Conservation (phyloP, 2,888 invertebrate species). For the Atherix ibis region DNA sequence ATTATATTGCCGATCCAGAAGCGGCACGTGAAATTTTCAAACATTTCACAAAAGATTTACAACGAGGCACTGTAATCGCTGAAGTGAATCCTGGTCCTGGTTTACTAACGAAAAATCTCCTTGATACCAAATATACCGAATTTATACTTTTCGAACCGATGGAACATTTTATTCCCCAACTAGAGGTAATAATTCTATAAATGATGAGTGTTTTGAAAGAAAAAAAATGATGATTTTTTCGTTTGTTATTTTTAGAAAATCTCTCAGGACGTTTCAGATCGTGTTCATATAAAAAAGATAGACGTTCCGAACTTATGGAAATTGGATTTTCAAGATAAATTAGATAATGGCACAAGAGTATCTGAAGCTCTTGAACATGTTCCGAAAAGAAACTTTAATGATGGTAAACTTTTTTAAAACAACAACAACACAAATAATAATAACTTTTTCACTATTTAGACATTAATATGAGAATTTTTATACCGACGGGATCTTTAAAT, state of each 20-base stretch:
- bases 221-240: slow-evolving; percentile 3
- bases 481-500: slow-evolving; percentile 26
- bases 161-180: slow-evolving; percentile 33
- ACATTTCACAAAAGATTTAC: slow-evolving; percentile 18
- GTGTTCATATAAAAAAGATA: too few relatives aligned
- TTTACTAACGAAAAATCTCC: slow-evolving; percentile 41
- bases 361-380: slow-evolving; percentile 37
- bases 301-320: slow-evolving; percentile 41
- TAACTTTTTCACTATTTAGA: too few relatives aligned
- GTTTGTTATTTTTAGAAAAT: too few relatives aligned
- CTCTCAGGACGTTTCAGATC: too few relatives aligned
- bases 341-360: slow-evolving; percentile 39
- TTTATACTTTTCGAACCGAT: slow-evolving; percentile 45
- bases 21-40: slow-evolving; percentile 19
- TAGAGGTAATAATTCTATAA: slow-evolving; percentile 30
- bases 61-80: slow-evolving; percentile 22
- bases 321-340: slow-evolving; percentile 40
- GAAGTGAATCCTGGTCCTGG: slow-evolving; percentile 59
- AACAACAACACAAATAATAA: too few relatives aligned
- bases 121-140: slow-evolving; percentile 33
- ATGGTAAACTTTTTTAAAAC: slow-evolving; percentile 30
- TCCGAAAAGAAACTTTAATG: slow-evolving; percentile 31
- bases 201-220: too few relatives aligned
- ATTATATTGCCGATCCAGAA: slow-evolving; percentile 21
- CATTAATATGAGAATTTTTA: too few relatives aligned